phyloP scores from a whole-genome alignment of 1,140 invertebrate genomes.

The Prorops nasuta region DNA sequence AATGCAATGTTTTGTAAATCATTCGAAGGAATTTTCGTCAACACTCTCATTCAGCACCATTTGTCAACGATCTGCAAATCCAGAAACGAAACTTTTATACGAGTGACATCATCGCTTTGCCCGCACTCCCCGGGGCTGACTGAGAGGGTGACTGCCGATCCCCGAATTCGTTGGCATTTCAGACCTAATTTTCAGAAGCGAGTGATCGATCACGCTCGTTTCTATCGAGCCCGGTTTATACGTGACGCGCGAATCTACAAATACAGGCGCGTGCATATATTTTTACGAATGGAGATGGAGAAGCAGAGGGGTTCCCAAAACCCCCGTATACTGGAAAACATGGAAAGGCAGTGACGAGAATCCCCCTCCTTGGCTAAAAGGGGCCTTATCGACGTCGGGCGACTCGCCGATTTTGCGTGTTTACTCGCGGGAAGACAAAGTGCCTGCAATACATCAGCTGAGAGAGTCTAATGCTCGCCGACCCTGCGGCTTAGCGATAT shows the following conservation, averaged over 20 bases:
- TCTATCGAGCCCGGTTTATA: slow-evolving; percentile 12
- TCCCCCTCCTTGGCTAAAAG: too few species aligned
- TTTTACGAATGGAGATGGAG: slow-evolving; percentile 16
- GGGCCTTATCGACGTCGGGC: slow-evolving; percentile 21
- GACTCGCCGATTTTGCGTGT: slow-evolving; percentile 25
- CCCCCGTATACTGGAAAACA: slow-evolving; percentile 2
- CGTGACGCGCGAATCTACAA: slow-evolving; percentile 6
- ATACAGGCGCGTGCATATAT: slow-evolving; percentile 23
- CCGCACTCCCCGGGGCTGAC: too few species aligned
- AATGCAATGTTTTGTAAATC: too few species aligned
- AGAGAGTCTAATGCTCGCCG: too few species aligned
- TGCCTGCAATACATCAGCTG: slow-evolving; percentile 28
- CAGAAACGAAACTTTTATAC: too few species aligned
- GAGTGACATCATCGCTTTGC: too few species aligned
- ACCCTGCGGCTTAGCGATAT: too few species aligned
- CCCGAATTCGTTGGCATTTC: slow-evolving; percentile 17
- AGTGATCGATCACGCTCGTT: slow-evolving; percentile 28
- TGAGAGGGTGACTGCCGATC: too few species aligned
- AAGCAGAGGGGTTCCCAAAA: background rate
- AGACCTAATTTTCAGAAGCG: slow-evolving; percentile 24
- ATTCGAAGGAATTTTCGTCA: too few species aligned
- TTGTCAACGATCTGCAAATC: too few species aligned
- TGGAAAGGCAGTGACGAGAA: slow-evolving; percentile 18
- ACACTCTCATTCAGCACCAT: too few species aligned
- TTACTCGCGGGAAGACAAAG: slow-evolving; percentile 30